Percentiles rank a stretch among this genome's conserved stretches.
phyloP scores from a whole-genome alignment of 2,113 vertebrate species.

The Lophura nycthemera region DNA sequence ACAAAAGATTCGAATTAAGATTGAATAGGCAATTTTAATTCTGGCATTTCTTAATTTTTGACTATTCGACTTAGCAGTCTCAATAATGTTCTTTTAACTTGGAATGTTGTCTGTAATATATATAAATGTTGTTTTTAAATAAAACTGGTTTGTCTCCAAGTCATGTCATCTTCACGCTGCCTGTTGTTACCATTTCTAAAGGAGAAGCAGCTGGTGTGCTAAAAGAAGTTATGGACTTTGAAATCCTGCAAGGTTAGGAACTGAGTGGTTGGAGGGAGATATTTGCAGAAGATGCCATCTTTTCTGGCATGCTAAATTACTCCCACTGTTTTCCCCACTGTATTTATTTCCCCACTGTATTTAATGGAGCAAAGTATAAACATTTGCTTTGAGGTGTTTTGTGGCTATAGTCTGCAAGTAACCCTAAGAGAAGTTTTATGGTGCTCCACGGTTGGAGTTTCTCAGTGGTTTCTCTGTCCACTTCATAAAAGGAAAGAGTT shows the following conservation, averaged over 20 bases:
- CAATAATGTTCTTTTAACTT: not conserved
- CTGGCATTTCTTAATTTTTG: not conserved
- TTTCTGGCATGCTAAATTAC: not conserved
- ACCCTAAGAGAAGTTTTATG: not conserved
- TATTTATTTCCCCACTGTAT: not conserved
- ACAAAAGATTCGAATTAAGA: rapidly evolving
- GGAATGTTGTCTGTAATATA: not conserved
- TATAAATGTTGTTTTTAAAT: not conserved
- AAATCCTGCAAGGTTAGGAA: constrained; percentile 17
- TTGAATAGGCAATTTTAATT: rapidly evolving
- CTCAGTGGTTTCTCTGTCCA: not conserved
- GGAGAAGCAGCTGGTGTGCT: constrained; percentile 63
- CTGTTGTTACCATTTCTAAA: not conserved
- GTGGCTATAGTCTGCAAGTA: not conserved
- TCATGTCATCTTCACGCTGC: constrained; percentile 3
- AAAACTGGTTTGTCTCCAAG: constrained; percentile 55
- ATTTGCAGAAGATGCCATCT: constrained; percentile 25
- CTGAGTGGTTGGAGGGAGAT: constrained; percentile 43
- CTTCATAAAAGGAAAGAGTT: not conserved
- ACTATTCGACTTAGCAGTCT: not conserved
- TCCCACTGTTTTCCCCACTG: not conserved
- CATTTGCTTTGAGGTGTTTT: not conserved
- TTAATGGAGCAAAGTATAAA: constrained; percentile 3
- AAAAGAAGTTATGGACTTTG: constrained; percentile 51
- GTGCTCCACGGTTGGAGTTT: not conserved